Evolutionary conservation across 2,113 vertebrate genomes (phyloP), one percentile per base, ranked within the genome.

Genomic region (Anser brachyrhynchus): DNA sequence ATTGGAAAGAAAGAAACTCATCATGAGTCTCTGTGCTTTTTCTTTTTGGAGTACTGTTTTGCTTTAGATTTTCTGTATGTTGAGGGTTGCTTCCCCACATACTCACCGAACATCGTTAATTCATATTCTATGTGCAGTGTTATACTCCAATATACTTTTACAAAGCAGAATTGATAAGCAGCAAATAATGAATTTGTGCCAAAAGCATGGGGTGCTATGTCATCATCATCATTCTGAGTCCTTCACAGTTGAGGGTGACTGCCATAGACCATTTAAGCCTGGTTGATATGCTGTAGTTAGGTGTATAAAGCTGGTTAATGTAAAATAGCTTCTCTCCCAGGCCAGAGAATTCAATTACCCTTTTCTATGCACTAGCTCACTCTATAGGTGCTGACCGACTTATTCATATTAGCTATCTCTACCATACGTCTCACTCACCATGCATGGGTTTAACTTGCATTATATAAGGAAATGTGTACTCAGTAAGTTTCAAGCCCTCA

Each of bases 231-330:
- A 14, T 44, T 12, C 5, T 59, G 61, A 55, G 12, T 35, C 22
- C 16, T 52, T 62, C 8, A 28, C 8, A 52, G 33, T 11, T 72
- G 26, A 62, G 6, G 6, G 3, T 92, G 10, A 35, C 4, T 69
- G 44, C 8, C 16, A 55, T 44, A 26, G 4, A 39, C 44, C 26
- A 35, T 4, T 65, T 89, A 51, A 70, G 6, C 6, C 31, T 55
- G 6, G 20, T 35, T 59, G 10, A 26, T 4, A 49, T 37, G 14
- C 19, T 57, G 4, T 3, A 80, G 5, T 46, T 41, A 57, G 6
- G 4, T 54, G 18, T 65, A 73, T 57, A 81, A 70, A 69, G 0
- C 0, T 25, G 10, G 4, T 2, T 37, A 62, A 26, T 1, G 6
- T 23, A 71, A 87, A 72, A 8, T 26, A 17, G 4, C 6, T 72